These are phyloP conservation scores for Manis pentadactyla DNA, from an alignment of 2,797 vertebrate genomes.

Conservation along the genomic window DNA sequence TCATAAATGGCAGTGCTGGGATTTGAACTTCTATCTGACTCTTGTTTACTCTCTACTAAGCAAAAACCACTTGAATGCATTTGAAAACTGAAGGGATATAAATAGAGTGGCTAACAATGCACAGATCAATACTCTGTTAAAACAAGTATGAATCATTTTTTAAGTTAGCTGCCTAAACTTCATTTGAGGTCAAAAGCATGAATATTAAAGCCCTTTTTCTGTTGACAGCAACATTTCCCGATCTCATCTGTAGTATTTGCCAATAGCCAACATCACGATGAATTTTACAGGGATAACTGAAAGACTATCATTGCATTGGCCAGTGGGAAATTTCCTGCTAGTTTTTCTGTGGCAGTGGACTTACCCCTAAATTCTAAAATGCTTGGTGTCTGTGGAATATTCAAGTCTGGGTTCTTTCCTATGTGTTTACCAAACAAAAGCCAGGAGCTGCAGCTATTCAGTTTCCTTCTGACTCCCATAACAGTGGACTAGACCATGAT, in stretches of 20 bases:
- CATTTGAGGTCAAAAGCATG: slow-evolving; percentile 64
- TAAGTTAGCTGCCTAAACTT: slow-evolving; percentile 57
- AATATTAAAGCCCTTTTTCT: slow-evolving; percentile 61
- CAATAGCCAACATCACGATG: not conserved
- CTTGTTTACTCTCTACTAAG: slow-evolving; percentile 26
- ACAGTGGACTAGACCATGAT: not conserved
- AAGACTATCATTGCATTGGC: slow-evolving; percentile 4
- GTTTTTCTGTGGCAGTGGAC: not conserved
- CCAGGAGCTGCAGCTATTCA: not conserved
- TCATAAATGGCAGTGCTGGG: not conserved
- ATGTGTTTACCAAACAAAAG: not conserved
- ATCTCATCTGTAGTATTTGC: not conserved
- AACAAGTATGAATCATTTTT: slow-evolving; percentile 54
- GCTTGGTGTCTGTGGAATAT: not conserved
- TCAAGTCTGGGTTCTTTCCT: not conserved
- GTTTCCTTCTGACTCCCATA: not conserved
- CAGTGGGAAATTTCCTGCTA: slow-evolving; percentile 39
- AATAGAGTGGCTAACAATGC: slow-evolving; percentile 20
- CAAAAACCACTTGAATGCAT: slow-evolving; percentile 13
- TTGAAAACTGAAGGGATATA: slow-evolving; percentile 28
- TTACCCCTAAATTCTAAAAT: not conserved
- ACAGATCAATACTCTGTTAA: slow-evolving; percentile 64
- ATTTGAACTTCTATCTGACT: slow-evolving; percentile 5
- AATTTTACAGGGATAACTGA: slow-evolving; percentile 33
- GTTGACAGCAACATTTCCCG: slow-evolving; percentile 55